These are phyloP conservation scores for Tautogolabrus adspersus DNA, from an alignment of 2,113 vertebrate species.

Conservation along the genomic window DNA sequence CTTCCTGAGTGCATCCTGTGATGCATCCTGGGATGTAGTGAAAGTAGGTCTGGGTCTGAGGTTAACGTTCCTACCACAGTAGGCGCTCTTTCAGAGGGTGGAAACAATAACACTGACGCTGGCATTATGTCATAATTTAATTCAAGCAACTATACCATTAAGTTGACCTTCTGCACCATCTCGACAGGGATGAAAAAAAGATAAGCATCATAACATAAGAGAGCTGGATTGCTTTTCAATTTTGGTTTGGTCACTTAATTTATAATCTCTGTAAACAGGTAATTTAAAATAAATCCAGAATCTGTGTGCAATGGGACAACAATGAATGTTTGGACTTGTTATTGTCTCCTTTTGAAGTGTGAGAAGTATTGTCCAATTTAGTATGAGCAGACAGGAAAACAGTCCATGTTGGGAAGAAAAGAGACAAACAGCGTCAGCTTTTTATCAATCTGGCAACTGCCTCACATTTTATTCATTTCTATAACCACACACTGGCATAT, in stretches of 20 bases:
- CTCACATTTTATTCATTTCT: too few relatives aligned
- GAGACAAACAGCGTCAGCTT: too few relatives aligned
- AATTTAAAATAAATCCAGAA: neutral
- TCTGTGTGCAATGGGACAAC: neutral
- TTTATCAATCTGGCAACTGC: too few relatives aligned
- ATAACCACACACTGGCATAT: too few relatives aligned
- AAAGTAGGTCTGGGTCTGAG: slow-evolving; percentile 64
- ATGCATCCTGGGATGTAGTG: slow-evolving; percentile 63
- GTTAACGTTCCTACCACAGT: slow-evolving; percentile 10
- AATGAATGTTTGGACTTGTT: neutral
- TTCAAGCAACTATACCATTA: neutral
- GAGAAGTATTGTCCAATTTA: neutral
- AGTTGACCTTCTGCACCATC: neutral
- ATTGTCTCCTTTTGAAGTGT: neutral
- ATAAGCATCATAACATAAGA: neutral
- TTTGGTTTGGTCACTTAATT: neutral
- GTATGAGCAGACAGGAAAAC: too few relatives aligned
- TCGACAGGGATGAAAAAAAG: neutral
- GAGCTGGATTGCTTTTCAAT: neutral
- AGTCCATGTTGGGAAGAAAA: neutral
- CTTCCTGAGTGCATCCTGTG: slow-evolving; percentile 63
- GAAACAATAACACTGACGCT: slow-evolving; percentile 25
- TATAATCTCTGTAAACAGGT: neutral
- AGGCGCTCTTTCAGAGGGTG: slow-evolving; percentile 18
- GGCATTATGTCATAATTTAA: slow-evolving; percentile 24